Percentiles rank a stretch among this genome's conserved stretches.
Evolutionary conservation across 2,797 vertebrate species (phyloP).

Genomic region (Spinus olivaceus): DNA sequence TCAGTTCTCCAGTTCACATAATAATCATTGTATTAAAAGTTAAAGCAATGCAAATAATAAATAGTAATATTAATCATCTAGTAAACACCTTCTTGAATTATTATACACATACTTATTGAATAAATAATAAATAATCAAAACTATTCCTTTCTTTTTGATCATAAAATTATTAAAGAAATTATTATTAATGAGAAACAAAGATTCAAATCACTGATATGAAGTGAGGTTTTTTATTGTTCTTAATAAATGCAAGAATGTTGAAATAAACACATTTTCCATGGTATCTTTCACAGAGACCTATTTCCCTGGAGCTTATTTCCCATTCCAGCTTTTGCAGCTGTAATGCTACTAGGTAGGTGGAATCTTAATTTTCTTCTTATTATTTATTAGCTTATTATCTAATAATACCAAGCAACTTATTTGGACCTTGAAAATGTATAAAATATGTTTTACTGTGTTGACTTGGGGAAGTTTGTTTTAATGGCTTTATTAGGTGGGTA

Average conservation of each 20-base stretch:
- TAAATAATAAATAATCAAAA: not conserved
- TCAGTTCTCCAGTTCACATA: not conserved
- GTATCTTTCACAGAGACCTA: not conserved
- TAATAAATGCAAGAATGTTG: not conserved
- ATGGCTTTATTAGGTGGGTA: not conserved
- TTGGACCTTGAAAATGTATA: not conserved
- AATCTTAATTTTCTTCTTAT: not conserved
- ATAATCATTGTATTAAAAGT: not conserved
- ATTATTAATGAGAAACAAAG: not conserved
- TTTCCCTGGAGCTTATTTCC: not conserved
- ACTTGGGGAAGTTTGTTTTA: not conserved
- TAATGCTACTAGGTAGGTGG: not conserved
- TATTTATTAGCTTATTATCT: not conserved
- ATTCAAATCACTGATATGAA: not conserved
- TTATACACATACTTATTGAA: not conserved
- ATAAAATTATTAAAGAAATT: not conserved
- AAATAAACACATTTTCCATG: not conserved
- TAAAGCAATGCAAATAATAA: conserved; percentile 1
- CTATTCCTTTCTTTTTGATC: not conserved
- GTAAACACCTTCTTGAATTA: not conserved
- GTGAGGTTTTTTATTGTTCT: not conserved
- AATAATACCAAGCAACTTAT: not conserved
- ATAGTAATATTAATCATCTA: not conserved
- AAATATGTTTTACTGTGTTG: not conserved
- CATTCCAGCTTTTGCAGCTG: not conserved